Evolutionary conservation across 2,113 vertebrate genomes (phyloP).

Genomic region (Microtus montanus): DNA sequence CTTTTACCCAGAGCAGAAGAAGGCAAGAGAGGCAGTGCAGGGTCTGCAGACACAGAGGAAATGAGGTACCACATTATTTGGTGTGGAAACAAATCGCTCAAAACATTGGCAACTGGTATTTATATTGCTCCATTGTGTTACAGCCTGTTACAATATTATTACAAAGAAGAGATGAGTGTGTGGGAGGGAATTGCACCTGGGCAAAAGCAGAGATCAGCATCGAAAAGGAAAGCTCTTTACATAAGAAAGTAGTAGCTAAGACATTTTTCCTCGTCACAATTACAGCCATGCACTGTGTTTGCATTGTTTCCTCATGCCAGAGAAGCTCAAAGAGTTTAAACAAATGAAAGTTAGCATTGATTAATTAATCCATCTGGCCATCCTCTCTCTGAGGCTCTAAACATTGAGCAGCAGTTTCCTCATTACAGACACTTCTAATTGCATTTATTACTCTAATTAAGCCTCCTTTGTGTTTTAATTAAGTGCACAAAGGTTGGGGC

Average conservation of each 20-base stretch:
- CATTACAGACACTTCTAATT: conserved; percentile 64
- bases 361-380: conserved; percentile 73
- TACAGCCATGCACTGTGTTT: not conserved
- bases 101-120: conserved; percentile 34
- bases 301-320: conserved; percentile 15
- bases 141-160: not conserved
- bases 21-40: not conserved
- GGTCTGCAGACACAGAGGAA: not conserved
- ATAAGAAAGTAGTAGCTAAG: not conserved
- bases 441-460: conserved; percentile 74
- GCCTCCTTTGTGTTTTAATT: conserved; percentile 70
- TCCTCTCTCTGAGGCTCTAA: conserved; percentile 51
- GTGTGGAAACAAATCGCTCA: not conserved
- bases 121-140: not conserved
- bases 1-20: not conserved
- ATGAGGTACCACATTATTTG: not conserved
- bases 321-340: conserved; percentile 56
- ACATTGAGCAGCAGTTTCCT: conserved; percentile 61
- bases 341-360: conserved; percentile 63
- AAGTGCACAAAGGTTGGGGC: conserved; percentile 57
- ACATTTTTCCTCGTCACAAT: not conserved
- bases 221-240: conserved; percentile 13
- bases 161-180: not conserved
- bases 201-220: conserved; percentile 8
- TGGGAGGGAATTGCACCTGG: not conserved